Base-by-base conservation (phyloP, 2,888 invertebrate species). In the Onchidella celtica region DNA sequence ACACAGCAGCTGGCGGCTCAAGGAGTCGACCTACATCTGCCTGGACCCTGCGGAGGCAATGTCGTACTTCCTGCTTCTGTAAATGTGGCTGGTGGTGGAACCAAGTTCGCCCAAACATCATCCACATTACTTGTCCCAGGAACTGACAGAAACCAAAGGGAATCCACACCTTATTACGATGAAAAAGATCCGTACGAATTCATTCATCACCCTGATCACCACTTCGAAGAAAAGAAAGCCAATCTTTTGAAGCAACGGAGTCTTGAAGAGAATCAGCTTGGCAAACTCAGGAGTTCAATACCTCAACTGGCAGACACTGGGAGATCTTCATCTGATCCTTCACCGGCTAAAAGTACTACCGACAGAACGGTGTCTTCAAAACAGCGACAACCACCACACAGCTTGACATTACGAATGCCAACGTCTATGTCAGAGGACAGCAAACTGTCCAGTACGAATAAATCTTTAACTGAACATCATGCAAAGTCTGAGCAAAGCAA, bases 181-280 rank as follows among this genome's bases (percentile, higher is more conserved):
- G 59, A 36, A 38, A 61, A 27, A 38, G 24, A 61, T 4, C 32
- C 59, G 24, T 73, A 72, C 55, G 72, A 57, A 9, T n/a, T 34
- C 57, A 59, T 34, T n/a, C 57, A 72, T 29, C 57, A 57, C n/a
- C 57, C 72, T n/a, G 72, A 57, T 57, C 59, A 36, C 14, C 73
- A 38, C 14, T 73, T 73, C 11, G 38, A 17, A 14, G 61, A 73
- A 27, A 73, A 38, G 32, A 40, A 24, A 32, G 40, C 47, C 1
- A 11, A 2, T 29, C 47, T 65, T 21, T 9, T 47, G 3, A 75
- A n/a, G 32, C 29, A 75, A 24, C 14, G 4, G 9, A 73, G 21
- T 57, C 3, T 57, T 17, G 61, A 73, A 24, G 61, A 61, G 3
- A n/a, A 73, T 0, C 47, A 47, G 47, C 9, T 17, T n/a, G n/a